phyloP scores from a whole-genome alignment of 2,888 invertebrate genomes.

The Abrostola tripartita region DNA sequence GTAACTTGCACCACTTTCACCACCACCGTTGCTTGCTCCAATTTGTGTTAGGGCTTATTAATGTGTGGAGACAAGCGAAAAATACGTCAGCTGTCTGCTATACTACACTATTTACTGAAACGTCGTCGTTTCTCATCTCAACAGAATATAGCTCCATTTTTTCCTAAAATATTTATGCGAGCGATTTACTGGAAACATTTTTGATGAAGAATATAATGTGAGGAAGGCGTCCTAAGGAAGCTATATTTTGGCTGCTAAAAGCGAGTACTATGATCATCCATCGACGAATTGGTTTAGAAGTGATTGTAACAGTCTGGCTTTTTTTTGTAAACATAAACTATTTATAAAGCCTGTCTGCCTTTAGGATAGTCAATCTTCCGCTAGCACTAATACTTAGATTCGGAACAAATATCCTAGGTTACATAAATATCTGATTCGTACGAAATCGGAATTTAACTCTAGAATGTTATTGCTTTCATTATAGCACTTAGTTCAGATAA shows the following conservation, averaged over 20 bases:
- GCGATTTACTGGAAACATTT: slow-evolving; percentile 27
- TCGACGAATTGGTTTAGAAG: not conserved
- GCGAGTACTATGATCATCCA: not conserved
- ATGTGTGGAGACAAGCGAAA: slow-evolving; percentile 71
- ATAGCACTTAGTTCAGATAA: not conserved
- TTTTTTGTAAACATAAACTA: too few relatives aligned
- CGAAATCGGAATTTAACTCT: not conserved
- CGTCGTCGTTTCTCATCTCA: slow-evolving; percentile 54
- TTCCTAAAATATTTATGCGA: slow-evolving; percentile 50
- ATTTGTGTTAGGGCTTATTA: slow-evolving; percentile 77
- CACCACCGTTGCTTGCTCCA: slow-evolving; percentile 65
- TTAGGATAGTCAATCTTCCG: too few relatives aligned
- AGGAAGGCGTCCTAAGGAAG: slow-evolving; percentile 10
- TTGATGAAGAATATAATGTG: slow-evolving; percentile 23
- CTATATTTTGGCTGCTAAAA: slow-evolving; percentile 2
- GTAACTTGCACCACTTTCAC: slow-evolving; percentile 55
- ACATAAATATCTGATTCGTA: not conserved
- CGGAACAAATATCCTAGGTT: not conserved
- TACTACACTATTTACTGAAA: slow-evolving; percentile 55
- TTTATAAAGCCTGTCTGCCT: too few relatives aligned
- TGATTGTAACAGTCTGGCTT: too few relatives aligned
- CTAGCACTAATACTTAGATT: too few relatives aligned
- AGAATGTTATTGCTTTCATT: not conserved
- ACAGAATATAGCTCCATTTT: slow-evolving; percentile 42
- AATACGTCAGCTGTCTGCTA: slow-evolving; percentile 64